Conservation (phyloP, 1,140 invertebrate genomes). For the Lanistes nyassanus region DNA sequence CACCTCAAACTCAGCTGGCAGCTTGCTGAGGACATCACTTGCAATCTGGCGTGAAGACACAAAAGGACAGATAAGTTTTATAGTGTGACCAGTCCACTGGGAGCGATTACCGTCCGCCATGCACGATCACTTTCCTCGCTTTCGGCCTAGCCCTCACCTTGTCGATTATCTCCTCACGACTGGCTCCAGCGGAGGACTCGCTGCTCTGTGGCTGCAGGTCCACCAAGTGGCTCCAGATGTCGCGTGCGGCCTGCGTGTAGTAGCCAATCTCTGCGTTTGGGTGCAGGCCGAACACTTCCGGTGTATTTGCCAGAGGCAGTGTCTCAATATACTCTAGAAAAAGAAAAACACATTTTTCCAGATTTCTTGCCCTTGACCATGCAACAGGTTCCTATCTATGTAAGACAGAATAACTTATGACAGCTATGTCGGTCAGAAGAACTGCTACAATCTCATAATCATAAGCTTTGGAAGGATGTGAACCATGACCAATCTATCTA, state of each 20-base stretch:
- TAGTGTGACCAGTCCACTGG: too few species aligned
- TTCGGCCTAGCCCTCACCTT: not conserved
- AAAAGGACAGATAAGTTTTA: not conserved
- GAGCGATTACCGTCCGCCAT: too few species aligned
- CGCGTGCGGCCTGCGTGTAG: constrained; percentile 81
- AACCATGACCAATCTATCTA: too few species aligned
- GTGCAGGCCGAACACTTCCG: constrained; percentile 60
- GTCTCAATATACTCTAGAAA: constrained; percentile 54
- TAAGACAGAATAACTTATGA: too few species aligned
- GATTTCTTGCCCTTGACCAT: too few species aligned
- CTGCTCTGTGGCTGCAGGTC: constrained; percentile 84
- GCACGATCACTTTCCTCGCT: too few species aligned
- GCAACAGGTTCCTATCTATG: too few species aligned
- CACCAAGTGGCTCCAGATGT: constrained; percentile 83
- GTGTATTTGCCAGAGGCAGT: constrained; percentile 56
- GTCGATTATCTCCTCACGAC: constrained; percentile 75
- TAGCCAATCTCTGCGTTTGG: constrained; percentile 61
- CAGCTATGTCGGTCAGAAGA: too few species aligned
- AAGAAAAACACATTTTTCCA: too few species aligned
- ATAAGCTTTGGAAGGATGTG: too few species aligned
- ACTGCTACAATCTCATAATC: too few species aligned
- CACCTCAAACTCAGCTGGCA: constrained; percentile 80
- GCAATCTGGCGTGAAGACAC: constrained; percentile 69
- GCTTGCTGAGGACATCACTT: constrained; percentile 73
- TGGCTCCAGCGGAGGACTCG: constrained; percentile 41